Percentiles rank a stretch among this genome's conserved stretches.
phyloP scores from a whole-genome alignment of 2,888 invertebrate genomes.

The Drosophila pseudotakahashii region DNA sequence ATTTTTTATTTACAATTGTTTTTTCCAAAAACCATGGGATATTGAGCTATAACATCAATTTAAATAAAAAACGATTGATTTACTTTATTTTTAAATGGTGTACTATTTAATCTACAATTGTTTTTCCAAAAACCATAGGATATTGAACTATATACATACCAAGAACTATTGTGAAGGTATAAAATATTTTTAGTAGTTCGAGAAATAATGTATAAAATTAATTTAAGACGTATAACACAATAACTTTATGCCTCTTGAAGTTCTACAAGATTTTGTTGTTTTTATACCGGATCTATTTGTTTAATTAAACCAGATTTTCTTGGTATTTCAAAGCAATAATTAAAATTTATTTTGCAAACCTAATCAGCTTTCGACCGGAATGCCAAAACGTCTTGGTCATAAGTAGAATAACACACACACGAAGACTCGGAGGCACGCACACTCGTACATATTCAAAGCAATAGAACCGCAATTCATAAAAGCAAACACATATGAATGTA shows the following conservation, averaged over 20 bases:
- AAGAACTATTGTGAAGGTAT: too few relatives aligned
- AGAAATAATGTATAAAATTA: too few relatives aligned
- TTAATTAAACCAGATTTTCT: constrained; percentile 4
- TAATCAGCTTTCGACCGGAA: constrained; percentile 40
- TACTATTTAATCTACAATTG: too few relatives aligned
- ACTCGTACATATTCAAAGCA: constrained; percentile 34
- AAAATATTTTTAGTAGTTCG: too few relatives aligned
- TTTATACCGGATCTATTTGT: not conserved
- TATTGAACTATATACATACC: too few relatives aligned
- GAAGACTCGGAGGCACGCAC: constrained; percentile 4
- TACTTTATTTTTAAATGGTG: too few relatives aligned
- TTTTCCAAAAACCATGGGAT: too few relatives aligned
- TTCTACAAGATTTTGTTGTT: not conserved
- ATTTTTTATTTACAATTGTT: too few relatives aligned
- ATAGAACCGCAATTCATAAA: constrained; percentile 46
- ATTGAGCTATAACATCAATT: too few relatives aligned
- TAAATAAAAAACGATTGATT: too few relatives aligned
- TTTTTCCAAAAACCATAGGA: too few relatives aligned
- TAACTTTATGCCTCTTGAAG: not conserved
- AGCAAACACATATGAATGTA: constrained; percentile 31
- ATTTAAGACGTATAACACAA: too few relatives aligned
- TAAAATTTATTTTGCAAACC: constrained; percentile 39
- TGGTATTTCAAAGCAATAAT: constrained; percentile 22
- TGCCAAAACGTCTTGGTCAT: constrained; percentile 19
- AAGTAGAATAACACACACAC: constrained; percentile 16